Evolutionary conservation across 2,113 vertebrate species (phyloP).

Genomic region (Paramisgurnus dabryanus): DNA sequence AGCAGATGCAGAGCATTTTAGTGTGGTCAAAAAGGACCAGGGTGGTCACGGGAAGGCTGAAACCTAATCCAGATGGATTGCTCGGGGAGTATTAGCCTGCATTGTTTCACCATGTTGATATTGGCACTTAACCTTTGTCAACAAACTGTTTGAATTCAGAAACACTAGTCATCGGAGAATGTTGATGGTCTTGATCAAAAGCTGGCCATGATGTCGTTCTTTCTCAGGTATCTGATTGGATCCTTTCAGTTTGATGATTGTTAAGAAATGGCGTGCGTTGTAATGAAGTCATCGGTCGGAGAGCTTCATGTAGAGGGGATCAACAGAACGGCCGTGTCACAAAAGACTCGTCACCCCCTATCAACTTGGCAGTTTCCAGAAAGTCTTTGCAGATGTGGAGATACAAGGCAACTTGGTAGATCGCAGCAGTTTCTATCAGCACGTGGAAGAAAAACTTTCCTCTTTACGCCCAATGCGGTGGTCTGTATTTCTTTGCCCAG

Average conservation of each 20-base stretch:
- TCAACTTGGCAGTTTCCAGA: not conserved
- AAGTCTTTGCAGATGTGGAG: not conserved
- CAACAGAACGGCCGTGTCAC: not conserved
- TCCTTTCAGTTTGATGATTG: not conserved
- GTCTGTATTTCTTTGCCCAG: not conserved
- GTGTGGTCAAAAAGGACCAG: not conserved
- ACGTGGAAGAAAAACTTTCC: not conserved
- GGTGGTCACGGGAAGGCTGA: constrained; percentile 15
- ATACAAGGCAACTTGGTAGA: not conserved
- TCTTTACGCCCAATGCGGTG: not conserved
- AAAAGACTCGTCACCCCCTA: not conserved
- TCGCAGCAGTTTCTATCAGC: not conserved
- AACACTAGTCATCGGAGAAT: constrained; percentile 1
- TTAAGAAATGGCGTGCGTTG: not conserved
- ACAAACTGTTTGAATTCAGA: constrained; percentile 14
- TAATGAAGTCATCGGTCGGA: constrained; percentile 9
- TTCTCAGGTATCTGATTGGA: constrained; percentile 7
- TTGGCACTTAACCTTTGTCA: constrained; percentile 34
- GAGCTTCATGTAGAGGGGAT: not conserved
- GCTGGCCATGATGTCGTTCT: constrained; percentile 1
- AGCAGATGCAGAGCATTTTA: constrained; percentile 24
- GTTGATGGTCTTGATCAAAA: constrained; percentile 16
- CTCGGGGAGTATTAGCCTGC: constrained; percentile 14
- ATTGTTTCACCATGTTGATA: constrained; percentile 19
- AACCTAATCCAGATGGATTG: constrained; percentile 20